Conservation (phyloP, 2,888 invertebrate genomes). For the Trilocha varians region DNA sequence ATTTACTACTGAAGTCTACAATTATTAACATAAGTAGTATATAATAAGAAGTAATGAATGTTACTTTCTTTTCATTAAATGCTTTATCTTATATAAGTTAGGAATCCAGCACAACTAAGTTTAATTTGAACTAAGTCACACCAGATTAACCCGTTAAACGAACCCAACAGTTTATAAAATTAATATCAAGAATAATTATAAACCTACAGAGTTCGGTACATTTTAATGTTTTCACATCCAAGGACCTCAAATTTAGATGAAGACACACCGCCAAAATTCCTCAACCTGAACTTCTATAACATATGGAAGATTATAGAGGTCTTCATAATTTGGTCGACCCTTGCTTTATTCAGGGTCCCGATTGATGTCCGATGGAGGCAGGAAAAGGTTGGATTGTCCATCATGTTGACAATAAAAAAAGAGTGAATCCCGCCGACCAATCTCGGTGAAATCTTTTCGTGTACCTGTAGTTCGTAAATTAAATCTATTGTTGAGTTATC, state of each 20-base stretch:
- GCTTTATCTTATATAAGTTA: no score
- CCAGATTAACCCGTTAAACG: no score
- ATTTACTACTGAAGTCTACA: no score
- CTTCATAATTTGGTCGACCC: neutral
- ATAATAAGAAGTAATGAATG: no score
- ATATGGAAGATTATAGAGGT: neutral
- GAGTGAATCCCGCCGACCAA: constrained; percentile 1
- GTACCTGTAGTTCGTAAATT: constrained; percentile 5
- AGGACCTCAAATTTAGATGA: neutral
- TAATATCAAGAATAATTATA: no score
- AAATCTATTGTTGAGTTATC: constrained; percentile 1
- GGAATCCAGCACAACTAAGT: no score
- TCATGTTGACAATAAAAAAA: constrained; percentile 4
- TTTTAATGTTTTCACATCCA: neutral
- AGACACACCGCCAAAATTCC: neutral
- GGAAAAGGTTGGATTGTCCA: constrained; percentile 3
- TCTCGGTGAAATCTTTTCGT: constrained; percentile 1
- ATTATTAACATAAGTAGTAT: no score
- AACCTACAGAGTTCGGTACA: no score
- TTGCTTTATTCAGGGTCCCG: constrained; percentile 1
- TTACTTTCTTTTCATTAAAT: no score
- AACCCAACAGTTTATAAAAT: no score
- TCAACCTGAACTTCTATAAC: neutral
- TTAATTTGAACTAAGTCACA: no score
- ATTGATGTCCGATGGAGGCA: constrained; percentile 2